Evolutionary conservation across 2,113 vertebrate genomes (phyloP), one percentile per base, ranked within the genome.

Genomic region (Macrotis lagotis): DNA sequence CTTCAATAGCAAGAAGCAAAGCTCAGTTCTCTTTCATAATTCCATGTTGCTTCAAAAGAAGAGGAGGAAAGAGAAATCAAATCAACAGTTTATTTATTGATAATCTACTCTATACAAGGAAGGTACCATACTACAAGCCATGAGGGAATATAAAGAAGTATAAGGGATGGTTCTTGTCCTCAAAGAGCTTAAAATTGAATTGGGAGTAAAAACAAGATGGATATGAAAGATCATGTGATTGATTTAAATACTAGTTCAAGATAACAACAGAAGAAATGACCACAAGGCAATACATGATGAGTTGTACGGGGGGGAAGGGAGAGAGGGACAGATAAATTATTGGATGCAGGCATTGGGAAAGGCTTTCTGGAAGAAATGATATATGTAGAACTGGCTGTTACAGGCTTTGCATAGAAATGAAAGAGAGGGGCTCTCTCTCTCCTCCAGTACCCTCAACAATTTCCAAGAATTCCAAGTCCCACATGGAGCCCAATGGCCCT

Each of bases 311-410:
- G 44, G 7, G 37, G 37, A 50, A 3, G 26, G 31, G 55, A n/a
- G 48, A 47, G 44, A 44, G 0, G 31, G 3, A 90, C 26, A 50
- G 31, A 24, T 49, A 50, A 37, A 31, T 16, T 7, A 51, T 1
- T 44, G n/a, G n/a, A 24, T 83, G 6, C 66, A 83, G n/a, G n/a
- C 66, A 83, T 22, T 19, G 37, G 48, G n/a, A 59, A 90, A 94
- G 53, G 3, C 22, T 93, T 51, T 50, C 22, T 47, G 3, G 48
- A 96, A 88, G 11, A 47, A 28, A 12, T 6, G 31, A 48, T 53
- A 8, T 11, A 0, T 11, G 0, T 37, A 1, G 48, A 93, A 49
- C 11, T 25, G 31, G 2, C 3, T 25, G 22, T 47, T 10, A 47
- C 51, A 93, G 48, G 14, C 3, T 83, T 11, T 0, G 8, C 47